Conservation (phyloP, 2,888 invertebrate species). For the Hyles lineata region DNA sequence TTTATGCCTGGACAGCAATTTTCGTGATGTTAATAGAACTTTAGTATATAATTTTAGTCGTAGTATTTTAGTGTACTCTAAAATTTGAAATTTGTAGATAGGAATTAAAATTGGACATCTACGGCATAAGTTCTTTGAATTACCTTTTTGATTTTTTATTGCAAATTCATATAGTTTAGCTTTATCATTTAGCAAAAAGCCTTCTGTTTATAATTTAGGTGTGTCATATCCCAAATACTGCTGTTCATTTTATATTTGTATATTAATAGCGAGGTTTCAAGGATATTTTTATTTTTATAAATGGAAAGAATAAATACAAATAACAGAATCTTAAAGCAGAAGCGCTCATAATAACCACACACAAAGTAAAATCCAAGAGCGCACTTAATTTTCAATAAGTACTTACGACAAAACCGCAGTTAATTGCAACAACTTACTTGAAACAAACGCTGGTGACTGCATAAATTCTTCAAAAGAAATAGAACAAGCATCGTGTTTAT, state of each 20-base stretch:
- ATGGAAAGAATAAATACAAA: no score
- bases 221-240: no score
- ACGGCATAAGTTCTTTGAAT: neutral
- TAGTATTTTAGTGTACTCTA: neutral
- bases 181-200: no score
- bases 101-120: neutral
- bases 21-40: neutral
- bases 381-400: conserved; percentile 1
- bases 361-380: conserved; percentile 31
- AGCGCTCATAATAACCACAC: conserved; percentile 29
- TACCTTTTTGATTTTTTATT: neutral
- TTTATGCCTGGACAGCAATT: neutral
- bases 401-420: conserved; percentile 11
- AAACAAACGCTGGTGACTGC: conserved; percentile 34
- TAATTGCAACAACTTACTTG: conserved; percentile 40
- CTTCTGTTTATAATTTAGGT: no score
- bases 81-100: neutral
- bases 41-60: neutral
- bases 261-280: no score
- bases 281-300: no score
- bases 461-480: conserved; percentile 49
- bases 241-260: no score
- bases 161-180: no score
- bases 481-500: conserved; percentile 43
- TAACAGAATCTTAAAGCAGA: neutral